Evolutionary conservation across 1,140 invertebrate genomes (phyloP).

Genomic region (Adelges cooleyi): DNA sequence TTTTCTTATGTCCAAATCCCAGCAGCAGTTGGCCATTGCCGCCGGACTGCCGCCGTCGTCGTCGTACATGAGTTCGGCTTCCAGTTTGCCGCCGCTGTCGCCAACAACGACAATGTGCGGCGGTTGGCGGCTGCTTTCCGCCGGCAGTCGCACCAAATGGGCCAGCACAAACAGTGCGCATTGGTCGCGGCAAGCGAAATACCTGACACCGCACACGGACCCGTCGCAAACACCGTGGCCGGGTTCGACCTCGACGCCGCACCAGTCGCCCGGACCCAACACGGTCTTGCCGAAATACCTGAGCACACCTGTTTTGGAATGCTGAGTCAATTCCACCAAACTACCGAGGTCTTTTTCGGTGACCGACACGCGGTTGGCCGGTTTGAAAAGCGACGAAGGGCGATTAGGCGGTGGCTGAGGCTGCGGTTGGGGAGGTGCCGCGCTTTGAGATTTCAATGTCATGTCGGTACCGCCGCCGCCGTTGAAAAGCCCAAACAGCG

Average conservation of each 20-base stretch:
- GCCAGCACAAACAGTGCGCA: slow-evolving; percentile 44
- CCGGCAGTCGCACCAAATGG: slow-evolving; percentile 30
- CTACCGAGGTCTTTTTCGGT: slow-evolving; percentile 24
- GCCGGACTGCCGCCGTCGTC: slow-evolving; percentile 29
- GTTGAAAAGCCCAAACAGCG: slow-evolving; percentile 31
- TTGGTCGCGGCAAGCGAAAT: slow-evolving; percentile 42
- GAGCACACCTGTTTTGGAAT: slow-evolving; percentile 43
- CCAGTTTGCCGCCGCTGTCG: neutral
- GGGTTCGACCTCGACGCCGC: slow-evolving; percentile 49
- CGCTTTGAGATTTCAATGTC: neutral
- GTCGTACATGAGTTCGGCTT: neutral
- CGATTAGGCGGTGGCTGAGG: slow-evolving; percentile 6
- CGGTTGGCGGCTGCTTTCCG: neutral
- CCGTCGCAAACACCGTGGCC: slow-evolving; percentile 52
- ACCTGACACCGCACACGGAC: slow-evolving; percentile 44
- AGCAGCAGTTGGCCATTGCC: neutral
- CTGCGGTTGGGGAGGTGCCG: too few relatives aligned
- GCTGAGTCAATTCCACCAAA: slow-evolving; percentile 30
- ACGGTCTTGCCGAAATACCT: slow-evolving; percentile 46
- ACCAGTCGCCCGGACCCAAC: slow-evolving; percentile 49
- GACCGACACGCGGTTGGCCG: slow-evolving; percentile 14
- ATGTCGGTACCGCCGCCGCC: slow-evolving; percentile 13
- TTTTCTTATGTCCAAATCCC: slow-evolving; percentile 43
- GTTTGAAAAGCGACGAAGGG: slow-evolving; percentile 30
- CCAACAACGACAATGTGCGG: neutral